Conservation (phyloP, 2,113 vertebrate species). For the Melozone crissalis region DNA sequence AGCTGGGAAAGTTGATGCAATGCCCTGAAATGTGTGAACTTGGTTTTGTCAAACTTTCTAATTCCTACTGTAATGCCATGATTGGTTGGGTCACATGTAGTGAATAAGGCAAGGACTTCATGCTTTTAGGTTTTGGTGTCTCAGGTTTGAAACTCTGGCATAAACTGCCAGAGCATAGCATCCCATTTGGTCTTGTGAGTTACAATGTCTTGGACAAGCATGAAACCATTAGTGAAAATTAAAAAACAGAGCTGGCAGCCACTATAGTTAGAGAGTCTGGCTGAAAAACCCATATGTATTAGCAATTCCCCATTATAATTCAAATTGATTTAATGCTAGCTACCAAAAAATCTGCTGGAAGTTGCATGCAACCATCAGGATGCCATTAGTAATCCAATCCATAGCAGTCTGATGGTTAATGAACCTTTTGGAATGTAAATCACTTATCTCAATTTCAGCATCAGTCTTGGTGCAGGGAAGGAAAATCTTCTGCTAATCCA, state of each 20-base stretch:
- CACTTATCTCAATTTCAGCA: constrained; percentile 22
- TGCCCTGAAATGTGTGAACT: background rate
- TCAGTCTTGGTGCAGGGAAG: background rate
- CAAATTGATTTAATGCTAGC: constrained; percentile 29
- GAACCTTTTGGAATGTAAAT: constrained; percentile 7
- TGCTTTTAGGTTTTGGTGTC: background rate
- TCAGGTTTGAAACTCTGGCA: background rate
- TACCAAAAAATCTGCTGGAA: constrained; percentile 1
- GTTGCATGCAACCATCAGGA: background rate
- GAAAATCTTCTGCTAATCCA: background rate
- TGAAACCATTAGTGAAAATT: background rate
- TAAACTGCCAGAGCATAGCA: background rate
- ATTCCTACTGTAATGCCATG: background rate
- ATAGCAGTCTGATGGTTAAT: background rate
- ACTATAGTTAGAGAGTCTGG: background rate
- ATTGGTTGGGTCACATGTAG: background rate
- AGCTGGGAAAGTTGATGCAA: background rate
- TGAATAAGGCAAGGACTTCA: background rate
- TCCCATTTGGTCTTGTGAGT: background rate
- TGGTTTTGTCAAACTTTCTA: background rate
- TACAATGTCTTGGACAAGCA: background rate
- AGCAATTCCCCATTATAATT: background rate
- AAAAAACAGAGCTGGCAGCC: background rate
- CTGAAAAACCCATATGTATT: background rate
- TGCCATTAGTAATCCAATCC: constrained; percentile 18